phyloP scores from a whole-genome alignment of 2,888 invertebrate species.

The Tetanocera ferruginea region DNA sequence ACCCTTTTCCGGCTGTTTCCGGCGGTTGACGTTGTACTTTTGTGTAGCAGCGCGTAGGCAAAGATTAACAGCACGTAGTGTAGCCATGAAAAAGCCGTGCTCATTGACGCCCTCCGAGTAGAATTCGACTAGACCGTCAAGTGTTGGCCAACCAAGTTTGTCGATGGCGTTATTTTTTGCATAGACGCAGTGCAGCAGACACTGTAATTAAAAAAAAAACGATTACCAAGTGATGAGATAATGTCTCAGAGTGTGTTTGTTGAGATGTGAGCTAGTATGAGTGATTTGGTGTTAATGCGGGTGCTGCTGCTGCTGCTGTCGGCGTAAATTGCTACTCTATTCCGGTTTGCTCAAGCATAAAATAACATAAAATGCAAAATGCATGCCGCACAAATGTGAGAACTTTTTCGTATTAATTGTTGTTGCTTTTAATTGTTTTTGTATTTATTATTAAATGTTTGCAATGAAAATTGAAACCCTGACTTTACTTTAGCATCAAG shows the following conservation, averaged over 20 bases:
- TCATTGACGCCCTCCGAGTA: slow-evolving; percentile 86
- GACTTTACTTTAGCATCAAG: slow-evolving; percentile 53
- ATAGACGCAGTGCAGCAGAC: slow-evolving; percentile 84
- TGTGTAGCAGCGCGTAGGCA: slow-evolving; percentile 72
- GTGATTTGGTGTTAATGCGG: background rate
- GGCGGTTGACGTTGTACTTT: slow-evolving; percentile 65
- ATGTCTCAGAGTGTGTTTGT: background rate
- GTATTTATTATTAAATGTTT: slow-evolving; percentile 12
- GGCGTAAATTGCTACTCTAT: slow-evolving; percentile 15
- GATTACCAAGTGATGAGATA: slow-evolving; percentile 17
- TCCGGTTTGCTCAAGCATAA: slow-evolving; percentile 60
- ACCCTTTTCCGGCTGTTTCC: slow-evolving; percentile 73
- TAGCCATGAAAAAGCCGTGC: slow-evolving; percentile 81
- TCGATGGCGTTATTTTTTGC: slow-evolving; percentile 85
- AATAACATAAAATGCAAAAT: slow-evolving; percentile 15
- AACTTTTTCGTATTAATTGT: slow-evolving; percentile 29
- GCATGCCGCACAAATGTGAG: slow-evolving; percentile 42
- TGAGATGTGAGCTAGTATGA: background rate
- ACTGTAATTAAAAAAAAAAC: slow-evolving; percentile 66
- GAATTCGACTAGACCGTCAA: slow-evolving; percentile 79
- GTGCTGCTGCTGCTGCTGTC: background rate
- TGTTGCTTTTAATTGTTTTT: slow-evolving; percentile 34
- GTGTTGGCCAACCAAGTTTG: slow-evolving; percentile 80
- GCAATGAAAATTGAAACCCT: slow-evolving; percentile 51
- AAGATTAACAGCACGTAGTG: slow-evolving; percentile 78